A percentile compares a stretch with the other conserved stretches of the same genome.
Conservation (phyloP, 2,797 vertebrate genomes). For the Typhlichthys subterraneus region DNA sequence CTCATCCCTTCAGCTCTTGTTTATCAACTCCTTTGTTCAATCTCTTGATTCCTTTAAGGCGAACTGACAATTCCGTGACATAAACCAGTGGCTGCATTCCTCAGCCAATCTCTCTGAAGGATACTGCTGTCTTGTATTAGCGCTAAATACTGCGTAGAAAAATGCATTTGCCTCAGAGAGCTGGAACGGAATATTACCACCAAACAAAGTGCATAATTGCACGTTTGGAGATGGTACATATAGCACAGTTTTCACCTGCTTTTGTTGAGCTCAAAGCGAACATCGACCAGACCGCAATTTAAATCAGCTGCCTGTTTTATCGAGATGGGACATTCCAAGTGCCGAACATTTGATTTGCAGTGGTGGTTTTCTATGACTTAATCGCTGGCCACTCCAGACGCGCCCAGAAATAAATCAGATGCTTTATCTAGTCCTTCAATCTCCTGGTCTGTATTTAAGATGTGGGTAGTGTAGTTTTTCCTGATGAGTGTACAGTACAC, state of each 20-base stretch:
- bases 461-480: too few relatives aligned
- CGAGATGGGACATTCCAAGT: slow-evolving; percentile 27
- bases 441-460: not conserved
- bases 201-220: slow-evolving; percentile 56
- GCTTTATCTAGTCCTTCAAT: not conserved
- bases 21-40: slow-evolving; percentile 53
- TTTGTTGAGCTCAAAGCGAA: slow-evolving; percentile 41
- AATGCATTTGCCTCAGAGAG: slow-evolving; percentile 17
- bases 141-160: slow-evolving; percentile 19
- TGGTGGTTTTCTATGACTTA: slow-evolving; percentile 27
- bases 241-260: slow-evolving; percentile 36
- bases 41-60: slow-evolving; percentile 9
- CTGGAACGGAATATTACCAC: slow-evolving; percentile 36
- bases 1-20: slow-evolving; percentile 33
- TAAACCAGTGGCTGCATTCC: slow-evolving; percentile 51
- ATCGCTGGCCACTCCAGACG: slow-evolving; percentile 5
- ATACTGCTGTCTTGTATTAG: slow-evolving; percentile 27
- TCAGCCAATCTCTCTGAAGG: slow-evolving; percentile 21
- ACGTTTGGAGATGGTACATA: slow-evolving; percentile 31
- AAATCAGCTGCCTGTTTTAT: slow-evolving; percentile 39
- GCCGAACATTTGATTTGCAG: slow-evolving; percentile 11
- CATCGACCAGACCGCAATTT: slow-evolving; percentile 36
- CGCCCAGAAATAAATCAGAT: slow-evolving; percentile 11
- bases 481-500: not conserved
- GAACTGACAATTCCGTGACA: slow-evolving; percentile 29